These are phyloP conservation scores for Otus sunia DNA, from an alignment of 2,113 vertebrate genomes.

Conservation along the genomic window DNA sequence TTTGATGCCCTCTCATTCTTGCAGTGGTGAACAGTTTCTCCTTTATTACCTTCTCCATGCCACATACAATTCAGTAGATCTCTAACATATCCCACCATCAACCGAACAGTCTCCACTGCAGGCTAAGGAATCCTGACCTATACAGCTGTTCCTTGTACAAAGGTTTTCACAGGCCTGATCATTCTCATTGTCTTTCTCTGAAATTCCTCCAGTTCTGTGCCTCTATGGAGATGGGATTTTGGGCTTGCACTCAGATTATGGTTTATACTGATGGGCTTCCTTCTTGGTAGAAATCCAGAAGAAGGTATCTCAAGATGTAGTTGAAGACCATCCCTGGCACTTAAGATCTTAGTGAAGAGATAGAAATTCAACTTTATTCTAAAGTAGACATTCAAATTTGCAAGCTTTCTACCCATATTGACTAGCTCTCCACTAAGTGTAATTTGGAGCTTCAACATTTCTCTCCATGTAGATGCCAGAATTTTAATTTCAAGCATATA, in stretches of 20 bases:
- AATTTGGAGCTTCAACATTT: neutral
- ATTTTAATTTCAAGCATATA: neutral
- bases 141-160: neutral
- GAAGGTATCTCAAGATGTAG: neutral
- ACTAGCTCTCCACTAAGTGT: neutral
- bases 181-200: neutral
- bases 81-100: neutral
- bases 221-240: neutral
- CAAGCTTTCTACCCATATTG: neutral
- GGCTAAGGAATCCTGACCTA: neutral
- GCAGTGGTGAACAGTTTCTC: neutral
- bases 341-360: neutral
- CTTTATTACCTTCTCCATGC: neutral
- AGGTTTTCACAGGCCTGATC: neutral
- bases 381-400: neutral
- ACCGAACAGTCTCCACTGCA: neutral
- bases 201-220: neutral
- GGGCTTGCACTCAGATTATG: neutral
- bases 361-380: neutral
- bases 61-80: neutral
- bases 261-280: neutral
- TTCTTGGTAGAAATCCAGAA: neutral
- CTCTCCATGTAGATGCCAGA: neutral
- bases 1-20: neutral
- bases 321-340: neutral